Base-by-base conservation (phyloP, 2,113 vertebrate genomes). In the Ictidomys tridecemlineatus region DNA sequence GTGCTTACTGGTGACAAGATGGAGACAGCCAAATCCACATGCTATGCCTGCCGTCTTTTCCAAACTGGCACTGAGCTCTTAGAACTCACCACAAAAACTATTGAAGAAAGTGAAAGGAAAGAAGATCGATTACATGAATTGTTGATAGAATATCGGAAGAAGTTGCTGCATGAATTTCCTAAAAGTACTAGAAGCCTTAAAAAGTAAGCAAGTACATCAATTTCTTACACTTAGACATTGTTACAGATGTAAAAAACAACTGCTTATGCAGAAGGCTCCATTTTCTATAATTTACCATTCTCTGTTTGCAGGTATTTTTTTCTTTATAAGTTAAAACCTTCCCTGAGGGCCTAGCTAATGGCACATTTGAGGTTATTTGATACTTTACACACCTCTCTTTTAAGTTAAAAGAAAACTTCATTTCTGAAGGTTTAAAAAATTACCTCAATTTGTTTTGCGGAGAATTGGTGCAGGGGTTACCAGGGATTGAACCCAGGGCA, bases 1-100 rank as follows among this genome's bases (percentile, higher is more conserved):
- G 99, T 99, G 95, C 99, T 99, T 77, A 99, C 99, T 0, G 99
- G 99, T 0, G 99, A 99, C 98, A 99, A 99, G 98, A 99, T 99
- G 99, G 99, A 99, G 98, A 99, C 99, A 0, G 99, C 99, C 53
- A 99, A 99, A 96, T 99, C 99, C 90, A 99, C 99, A 1, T 99
- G 99, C 98, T 99, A 99, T 0, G 99, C 99, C 85, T 99, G 99
- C 94, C 98, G 99, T 65, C 98, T 99, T 45, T 99, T 99, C 98
- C 99, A 99, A 98, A 99, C 98, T 93, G 99, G 97, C 98, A 99
- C 99, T 0, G 99, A 99, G 94, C 99, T 99, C 94, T 98, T 99
- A 97, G 99, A 99, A 97, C 98, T 99, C 85, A 99, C 99, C 0
- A 98, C 98, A 0, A 99, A 98, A n/a, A 99, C 98, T 0, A 98